Base-by-base conservation (phyloP, 1,140 invertebrate genomes). In the Saccostrea echinata region DNA sequence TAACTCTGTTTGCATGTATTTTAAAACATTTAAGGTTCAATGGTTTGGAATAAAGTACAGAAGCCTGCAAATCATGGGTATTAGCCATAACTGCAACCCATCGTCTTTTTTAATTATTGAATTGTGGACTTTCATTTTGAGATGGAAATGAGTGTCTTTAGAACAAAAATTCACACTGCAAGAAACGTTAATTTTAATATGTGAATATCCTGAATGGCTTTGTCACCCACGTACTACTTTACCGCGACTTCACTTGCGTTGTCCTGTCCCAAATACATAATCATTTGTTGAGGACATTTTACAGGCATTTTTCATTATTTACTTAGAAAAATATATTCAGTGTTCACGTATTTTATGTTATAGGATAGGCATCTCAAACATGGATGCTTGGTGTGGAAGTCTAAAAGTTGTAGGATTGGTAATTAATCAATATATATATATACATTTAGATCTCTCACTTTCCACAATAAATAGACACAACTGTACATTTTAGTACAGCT, bases 121-220 rank as follows among this genome's bases (percentile, higher is more conserved):
- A 76, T 30, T 30, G 30, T 76, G 68, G 11, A 16, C 27, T 30
- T 30, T 33, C 24, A 33, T 76, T 76, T 76, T 76, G 16, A 76
- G 68, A 76, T 76, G 68, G 68, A 30, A 76, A 76, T 76, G 68
- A 76, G 27, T 30, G 68, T 30, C 68, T 76, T 76, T 76, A 76
- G 68, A 76, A 76, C 11, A 21, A 33, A 76, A 76, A 76, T 76
- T 76, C 13, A 76, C 13, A 27, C 33, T 30, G 68, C 68, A 30
- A 30, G 68, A 76, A 76, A 76, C 68, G 27, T 76, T 76, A 76
- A 76, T 76, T 76, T 76, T n/a, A n/a, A n/a, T n/a, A 76, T 76
- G 68, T 76, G 68, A 76, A 76, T 76, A 76, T 76, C 68, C 24
- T 33, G 68, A 76, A n/a, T 61, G 68, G 27, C 27, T 30, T 27